A percentile compares a stretch with the other conserved stretches of the same genome.
Evolutionary conservation across 2,797 vertebrate genomes (phyloP).

Genomic region (Danio tinwini): DNA sequence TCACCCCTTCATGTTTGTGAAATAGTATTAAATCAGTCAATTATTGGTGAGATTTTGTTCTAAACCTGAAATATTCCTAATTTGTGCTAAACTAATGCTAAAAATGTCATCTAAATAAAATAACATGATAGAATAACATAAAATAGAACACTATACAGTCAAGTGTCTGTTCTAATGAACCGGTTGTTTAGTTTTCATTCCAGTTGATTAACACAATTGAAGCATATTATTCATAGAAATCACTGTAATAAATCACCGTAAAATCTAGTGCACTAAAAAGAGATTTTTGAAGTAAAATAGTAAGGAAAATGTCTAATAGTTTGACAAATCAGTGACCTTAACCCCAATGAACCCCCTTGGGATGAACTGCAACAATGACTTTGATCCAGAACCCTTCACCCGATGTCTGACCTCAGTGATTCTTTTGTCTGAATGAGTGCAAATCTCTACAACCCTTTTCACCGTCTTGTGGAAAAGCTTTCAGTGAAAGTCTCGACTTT

Average conservation of each 20-base stretch:
- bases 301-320: background rate
- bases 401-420: slow-evolving; percentile 1
- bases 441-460: background rate
- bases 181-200: background rate
- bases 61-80: too few relatives aligned
- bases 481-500: background rate
- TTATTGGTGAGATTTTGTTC: too few relatives aligned
- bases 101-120: too few relatives aligned
- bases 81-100: too few relatives aligned
- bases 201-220: background rate
- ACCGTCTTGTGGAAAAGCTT: background rate
- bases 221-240: background rate
- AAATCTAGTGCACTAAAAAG: background rate
- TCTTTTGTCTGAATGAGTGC: background rate
- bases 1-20: too few relatives aligned
- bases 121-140: too few relatives aligned
- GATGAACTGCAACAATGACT: slow-evolving; percentile 8
- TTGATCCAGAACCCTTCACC: background rate
- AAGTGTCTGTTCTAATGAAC: too few relatives aligned
- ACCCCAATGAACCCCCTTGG: background rate
- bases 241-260: background rate
- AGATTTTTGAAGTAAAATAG: background rate
- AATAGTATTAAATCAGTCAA: too few relatives aligned
- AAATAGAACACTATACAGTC: too few relatives aligned
- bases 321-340: background rate